Evolutionary conservation across 2,888 invertebrate species (phyloP), one percentile per base, ranked within the genome.

Genomic region (Mimachlamys varia): DNA sequence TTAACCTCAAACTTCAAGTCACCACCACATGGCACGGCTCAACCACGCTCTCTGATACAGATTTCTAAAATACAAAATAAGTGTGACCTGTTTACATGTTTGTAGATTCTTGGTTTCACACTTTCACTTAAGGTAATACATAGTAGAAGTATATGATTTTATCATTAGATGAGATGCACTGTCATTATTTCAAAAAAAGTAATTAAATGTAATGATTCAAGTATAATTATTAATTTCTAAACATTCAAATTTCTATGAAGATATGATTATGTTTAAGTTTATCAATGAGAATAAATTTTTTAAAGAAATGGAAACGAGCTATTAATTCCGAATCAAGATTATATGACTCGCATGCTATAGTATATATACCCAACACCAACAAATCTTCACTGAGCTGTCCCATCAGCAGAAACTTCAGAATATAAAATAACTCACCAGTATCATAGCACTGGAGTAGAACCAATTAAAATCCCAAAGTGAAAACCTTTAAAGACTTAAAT

Each of bases 371-470:
- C 5, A 53, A 53, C 5, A 19, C 13, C 53, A 53, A 17, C 53
- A 2, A 53, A 17, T 53, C 53, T 53, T 53, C 1, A 7, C 53
- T 53, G 53, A 53, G 12, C 19, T 53, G 13, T 17, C 53, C n/a
- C 62, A 62, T 15, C 62, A 22, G 10, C 62, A n/a, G 62, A 22
- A 22, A 62, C 10, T 62, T 62, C 2, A 10, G 17, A 53, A 22
- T n/a, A 19, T 62, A 22, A 62, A 62, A 15, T 33, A 76, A 76
- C 76, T 76, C 76, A 76, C 76, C 76, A 76, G 76, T 76, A 76
- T 27, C 76, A 76, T 76, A 76, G 12, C 76, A 76, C 76, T 33
- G 76, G 76, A 76, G 76, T 76, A 5, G 76, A 76, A 76, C 27
- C 27, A 33, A 2, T 33, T 33, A 76, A 33, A 33, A 76, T 76